Evolutionary conservation across 2,888 invertebrate genomes (phyloP).

Genomic region (Macrosiphum euphorbiae): DNA sequence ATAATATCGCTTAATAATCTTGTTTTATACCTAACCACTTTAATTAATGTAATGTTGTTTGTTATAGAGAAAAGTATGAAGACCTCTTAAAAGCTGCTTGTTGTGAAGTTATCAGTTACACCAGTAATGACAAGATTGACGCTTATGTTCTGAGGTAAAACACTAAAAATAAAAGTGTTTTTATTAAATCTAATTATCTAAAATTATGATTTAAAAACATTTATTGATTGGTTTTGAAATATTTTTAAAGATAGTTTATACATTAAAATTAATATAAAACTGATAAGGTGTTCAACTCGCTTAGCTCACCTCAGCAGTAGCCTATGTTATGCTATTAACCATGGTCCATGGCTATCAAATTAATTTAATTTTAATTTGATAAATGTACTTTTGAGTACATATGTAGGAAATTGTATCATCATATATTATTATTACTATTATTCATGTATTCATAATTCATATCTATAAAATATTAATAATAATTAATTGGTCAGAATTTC

Average conservation of each 20-base stretch:
- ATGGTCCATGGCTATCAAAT: background rate
- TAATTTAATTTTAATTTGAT: background rate
- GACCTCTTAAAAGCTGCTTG: constrained; percentile 89
- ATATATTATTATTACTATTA: background rate
- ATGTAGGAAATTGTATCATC: background rate
- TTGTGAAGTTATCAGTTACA: constrained; percentile 95
- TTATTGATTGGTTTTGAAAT: background rate
- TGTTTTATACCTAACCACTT: background rate
- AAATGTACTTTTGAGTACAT: background rate
- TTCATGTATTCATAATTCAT: background rate
- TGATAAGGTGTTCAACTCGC: background rate
- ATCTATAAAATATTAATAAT: background rate
- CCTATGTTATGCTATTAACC: background rate
- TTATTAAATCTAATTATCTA: background rate
- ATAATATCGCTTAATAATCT: constrained; percentile 22
- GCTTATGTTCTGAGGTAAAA: constrained; percentile 94
- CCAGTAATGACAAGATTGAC: constrained; percentile 89
- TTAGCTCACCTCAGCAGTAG: background rate
- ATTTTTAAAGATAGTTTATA: background rate
- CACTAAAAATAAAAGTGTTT: background rate
- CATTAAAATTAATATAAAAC: background rate
- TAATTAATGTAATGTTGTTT: constrained; percentile 27
- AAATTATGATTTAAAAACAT: background rate
- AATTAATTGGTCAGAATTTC: background rate
- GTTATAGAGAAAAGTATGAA: constrained; percentile 87